Evolutionary conservation across 2,888 invertebrate genomes (phyloP).

Genomic region (Nudaria mundana): DNA sequence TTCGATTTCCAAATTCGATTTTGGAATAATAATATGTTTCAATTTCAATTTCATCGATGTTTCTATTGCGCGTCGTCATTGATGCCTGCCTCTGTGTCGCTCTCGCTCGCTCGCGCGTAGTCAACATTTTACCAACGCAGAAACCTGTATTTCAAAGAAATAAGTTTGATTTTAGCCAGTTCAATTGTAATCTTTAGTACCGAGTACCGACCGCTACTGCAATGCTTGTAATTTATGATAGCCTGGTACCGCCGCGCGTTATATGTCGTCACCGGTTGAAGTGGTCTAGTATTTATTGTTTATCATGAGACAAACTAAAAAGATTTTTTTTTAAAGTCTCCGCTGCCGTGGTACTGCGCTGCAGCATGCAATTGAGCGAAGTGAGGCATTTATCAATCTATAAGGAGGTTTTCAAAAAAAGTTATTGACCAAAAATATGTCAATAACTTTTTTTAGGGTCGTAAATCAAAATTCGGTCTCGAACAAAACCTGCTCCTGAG

Average conservation of each 20-base stretch:
- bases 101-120: slow-evolving; percentile 13
- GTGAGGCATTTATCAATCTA: too few relatives aligned
- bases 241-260: slow-evolving; percentile 54
- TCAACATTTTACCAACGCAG: neutral
- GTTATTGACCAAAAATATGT: too few relatives aligned
- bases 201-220: slow-evolving; percentile 34
- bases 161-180: slow-evolving; percentile 19
- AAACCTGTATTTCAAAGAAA: neutral
- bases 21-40: too few relatives aligned
- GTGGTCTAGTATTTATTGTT: slow-evolving; percentile 35
- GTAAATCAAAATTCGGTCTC: too few relatives aligned
- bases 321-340: slow-evolving; percentile 21
- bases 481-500: too few relatives aligned
- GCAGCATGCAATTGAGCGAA: too few relatives aligned
- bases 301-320: too few relatives aligned
- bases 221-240: slow-evolving; percentile 61
- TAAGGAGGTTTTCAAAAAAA: too few relatives aligned
- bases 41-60: slow-evolving; percentile 26
- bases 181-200: slow-evolving; percentile 26
- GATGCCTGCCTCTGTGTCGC: slow-evolving; percentile 36
- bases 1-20: slow-evolving; percentile 26
- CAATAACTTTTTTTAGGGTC: too few relatives aligned
- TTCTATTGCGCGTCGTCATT: slow-evolving; percentile 42
- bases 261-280: slow-evolving; percentile 45
- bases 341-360: too few relatives aligned